Evolutionary conservation across 92 coral and sea anemone genomes (phyloP), one percentile per base, ranked within the genome.

Genomic region (Zoanthus sociatus): DNA sequence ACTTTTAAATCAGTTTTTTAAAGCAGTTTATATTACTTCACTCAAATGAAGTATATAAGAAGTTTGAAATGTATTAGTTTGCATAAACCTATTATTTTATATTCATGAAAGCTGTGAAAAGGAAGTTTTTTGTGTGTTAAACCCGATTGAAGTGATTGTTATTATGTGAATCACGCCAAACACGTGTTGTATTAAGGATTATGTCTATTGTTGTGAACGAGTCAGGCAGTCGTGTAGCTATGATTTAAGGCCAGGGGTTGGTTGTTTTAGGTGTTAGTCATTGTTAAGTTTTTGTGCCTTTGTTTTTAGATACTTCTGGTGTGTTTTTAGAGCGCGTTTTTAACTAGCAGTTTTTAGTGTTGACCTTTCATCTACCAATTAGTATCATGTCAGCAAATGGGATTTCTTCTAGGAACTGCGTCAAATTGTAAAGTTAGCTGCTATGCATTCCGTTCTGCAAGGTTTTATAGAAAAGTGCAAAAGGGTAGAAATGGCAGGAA

Each of bases 121-220:
- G 69, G 10, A 2, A 63, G 21, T 17, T 9, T 9, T 17, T 17
- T 63, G 69, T 17, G 30, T 20, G 21, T 20, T 63, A 17, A n/a
- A 60, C 5, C 9, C 69, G 6, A n/a, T 58, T 63, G 69, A 31
- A 63, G 69, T 63, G 26, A 63, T 63, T 20, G n/a, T 63, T 63
- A 21, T 63, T 63, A 16, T 63, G 9, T 63, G 26, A 3, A 63
- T 20, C 21, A 17, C 69, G 30, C 69, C 30, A 63, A 63, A 63
- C 69, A 63, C 69, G 20, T 63, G 69, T 63, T 63, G 69, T 63
- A 10, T 63, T 17, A 63, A 63, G 30, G 69, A 63, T 63, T 63
- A 63, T 20, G 26, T 5, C 30, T 63, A n/a, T 63, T 63, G 69
- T 63, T 9, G 10, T 63, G 8, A 63, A 63, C 21, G 69, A 58